Evolutionary conservation across 2,797 vertebrate species (phyloP).

Genomic region (Xiphophorus birchmanni): DNA sequence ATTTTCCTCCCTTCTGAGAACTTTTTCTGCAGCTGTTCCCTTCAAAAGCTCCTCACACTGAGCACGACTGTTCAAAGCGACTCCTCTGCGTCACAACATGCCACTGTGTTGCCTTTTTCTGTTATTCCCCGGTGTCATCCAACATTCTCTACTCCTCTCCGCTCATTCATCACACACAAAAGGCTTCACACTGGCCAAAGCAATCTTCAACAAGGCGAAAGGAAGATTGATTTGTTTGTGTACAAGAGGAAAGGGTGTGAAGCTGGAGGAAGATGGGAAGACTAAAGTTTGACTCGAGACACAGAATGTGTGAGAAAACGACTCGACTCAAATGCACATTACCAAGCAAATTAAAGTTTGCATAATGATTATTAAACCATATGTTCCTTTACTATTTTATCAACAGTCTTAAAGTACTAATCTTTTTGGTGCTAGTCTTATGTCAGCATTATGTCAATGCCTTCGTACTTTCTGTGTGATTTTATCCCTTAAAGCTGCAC

Average conservation of each 20-base stretch:
- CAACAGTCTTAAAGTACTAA: neutral
- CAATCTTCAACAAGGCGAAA: constrained; percentile 58
- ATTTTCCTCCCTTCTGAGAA: neutral
- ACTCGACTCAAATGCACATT: neutral
- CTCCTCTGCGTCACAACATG: constrained; percentile 28
- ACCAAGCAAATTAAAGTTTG: neutral
- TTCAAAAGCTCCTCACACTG: constrained; percentile 28
- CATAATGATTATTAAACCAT: neutral
- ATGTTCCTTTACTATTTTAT: neutral
- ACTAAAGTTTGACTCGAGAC: constrained; percentile 25
- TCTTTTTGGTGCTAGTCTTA: neutral
- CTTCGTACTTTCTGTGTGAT: constrained; percentile 1
- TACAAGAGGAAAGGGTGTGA: constrained; percentile 28
- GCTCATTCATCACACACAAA: constrained; percentile 60
- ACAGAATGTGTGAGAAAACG: constrained; percentile 20
- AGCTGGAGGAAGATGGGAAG: neutral
- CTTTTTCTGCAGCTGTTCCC: constrained; percentile 23
- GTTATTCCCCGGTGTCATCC: constrained; percentile 23
- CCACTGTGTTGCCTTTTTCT: constrained; percentile 9
- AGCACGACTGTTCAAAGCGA: constrained; percentile 30
- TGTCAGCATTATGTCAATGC: neutral
- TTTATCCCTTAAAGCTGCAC: constrained; percentile 21
- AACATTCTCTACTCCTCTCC: neutral
- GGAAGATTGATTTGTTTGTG: constrained; percentile 73
- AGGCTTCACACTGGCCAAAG: constrained; percentile 48